These are phyloP conservation scores for Drosophila repletoides DNA, from an alignment of 1,140 invertebrate species.

Conservation along the genomic window DNA sequence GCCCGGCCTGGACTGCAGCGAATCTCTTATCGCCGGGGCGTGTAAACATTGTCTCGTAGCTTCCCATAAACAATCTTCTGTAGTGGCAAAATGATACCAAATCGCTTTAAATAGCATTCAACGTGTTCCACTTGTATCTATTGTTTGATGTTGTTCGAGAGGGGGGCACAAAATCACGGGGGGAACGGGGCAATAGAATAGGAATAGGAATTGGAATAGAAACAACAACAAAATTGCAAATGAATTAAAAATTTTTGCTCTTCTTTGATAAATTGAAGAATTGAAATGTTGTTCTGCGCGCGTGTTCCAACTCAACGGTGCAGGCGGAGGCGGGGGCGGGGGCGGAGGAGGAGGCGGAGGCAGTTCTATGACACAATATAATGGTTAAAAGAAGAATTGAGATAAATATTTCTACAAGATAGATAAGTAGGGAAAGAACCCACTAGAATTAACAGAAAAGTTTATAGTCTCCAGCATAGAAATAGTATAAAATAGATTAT, in stretches of 20 bases:
- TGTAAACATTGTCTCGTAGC: slow-evolving; percentile 39
- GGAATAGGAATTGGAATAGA: not conserved
- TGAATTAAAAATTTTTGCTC: slow-evolving; percentile 56
- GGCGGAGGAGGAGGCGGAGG: too few relatives aligned
- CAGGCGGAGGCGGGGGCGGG: too few relatives aligned
- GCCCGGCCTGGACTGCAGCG: not conserved
- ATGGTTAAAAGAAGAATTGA: not conserved
- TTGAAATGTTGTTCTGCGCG: not conserved
- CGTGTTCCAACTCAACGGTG: too few relatives aligned
- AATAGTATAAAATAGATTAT: too few relatives aligned
- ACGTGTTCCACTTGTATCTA: slow-evolving; percentile 29
- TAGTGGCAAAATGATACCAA: slow-evolving; percentile 50
- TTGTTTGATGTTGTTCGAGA: slow-evolving; percentile 10
- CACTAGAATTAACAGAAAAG: too few relatives aligned
- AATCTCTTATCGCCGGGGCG: slow-evolving; percentile 20
- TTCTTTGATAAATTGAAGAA: slow-evolving; percentile 13
- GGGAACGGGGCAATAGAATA: not conserved
- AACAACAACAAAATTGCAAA: slow-evolving; percentile 43
- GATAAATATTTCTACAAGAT: not conserved
- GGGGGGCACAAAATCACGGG: not conserved
- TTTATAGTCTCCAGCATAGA: too few relatives aligned
- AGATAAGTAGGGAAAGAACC: not conserved
- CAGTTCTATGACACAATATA: too few relatives aligned
- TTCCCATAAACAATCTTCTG: slow-evolving; percentile 18
- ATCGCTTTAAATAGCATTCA: slow-evolving; percentile 69